A percentile compares a stretch with the other conserved stretches of the same genome.
Evolutionary conservation across 2,113 vertebrate species (phyloP).

Genomic region (Speoplatyrhinus poulsoni): DNA sequence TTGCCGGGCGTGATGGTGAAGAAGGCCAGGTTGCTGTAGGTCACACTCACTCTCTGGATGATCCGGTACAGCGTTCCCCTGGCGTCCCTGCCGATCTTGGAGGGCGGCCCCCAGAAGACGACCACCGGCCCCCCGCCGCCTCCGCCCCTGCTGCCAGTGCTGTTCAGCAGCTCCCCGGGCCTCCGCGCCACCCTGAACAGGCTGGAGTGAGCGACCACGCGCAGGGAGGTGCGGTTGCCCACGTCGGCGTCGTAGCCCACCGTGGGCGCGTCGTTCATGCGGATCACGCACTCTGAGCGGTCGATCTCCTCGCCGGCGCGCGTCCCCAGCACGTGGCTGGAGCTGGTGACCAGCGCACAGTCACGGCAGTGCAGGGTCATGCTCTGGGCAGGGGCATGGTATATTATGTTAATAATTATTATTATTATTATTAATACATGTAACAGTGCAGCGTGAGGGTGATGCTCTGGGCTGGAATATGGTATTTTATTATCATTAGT

Average conservation of each 20-base stretch:
- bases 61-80: conserved; percentile 83
- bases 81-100: conserved; percentile 85
- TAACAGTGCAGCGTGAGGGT: too few species aligned
- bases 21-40: conserved; percentile 83
- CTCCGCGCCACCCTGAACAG: conserved; percentile 85
- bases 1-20: conserved; percentile 82
- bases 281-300: conserved; percentile 86
- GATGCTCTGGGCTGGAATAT: too few species aligned
- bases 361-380: conserved; percentile 83
- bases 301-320: conserved; percentile 84
- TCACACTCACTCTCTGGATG: conserved; percentile 85
- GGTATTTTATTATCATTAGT: too few species aligned
- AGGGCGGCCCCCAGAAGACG: conserved; percentile 92
- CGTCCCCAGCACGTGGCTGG: conserved; percentile 90
- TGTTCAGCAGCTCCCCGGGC: conserved; percentile 87
- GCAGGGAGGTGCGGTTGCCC: conserved; percentile 88
- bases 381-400: conserved; percentile 70
- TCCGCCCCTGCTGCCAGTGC: conserved; percentile 54
- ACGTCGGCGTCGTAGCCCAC: conserved; percentile 82
- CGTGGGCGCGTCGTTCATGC: conserved; percentile 96
- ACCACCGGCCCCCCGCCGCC: conserved; percentile 69
- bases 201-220: conserved; percentile 94
- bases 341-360: conserved; percentile 93
- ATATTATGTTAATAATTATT: conserved; percentile 7
- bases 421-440: neutral